A percentile compares a stretch with the other conserved stretches of the same genome.
phyloP scores from a whole-genome alignment of 2,113 vertebrate species.

The Eurypyga helias region DNA sequence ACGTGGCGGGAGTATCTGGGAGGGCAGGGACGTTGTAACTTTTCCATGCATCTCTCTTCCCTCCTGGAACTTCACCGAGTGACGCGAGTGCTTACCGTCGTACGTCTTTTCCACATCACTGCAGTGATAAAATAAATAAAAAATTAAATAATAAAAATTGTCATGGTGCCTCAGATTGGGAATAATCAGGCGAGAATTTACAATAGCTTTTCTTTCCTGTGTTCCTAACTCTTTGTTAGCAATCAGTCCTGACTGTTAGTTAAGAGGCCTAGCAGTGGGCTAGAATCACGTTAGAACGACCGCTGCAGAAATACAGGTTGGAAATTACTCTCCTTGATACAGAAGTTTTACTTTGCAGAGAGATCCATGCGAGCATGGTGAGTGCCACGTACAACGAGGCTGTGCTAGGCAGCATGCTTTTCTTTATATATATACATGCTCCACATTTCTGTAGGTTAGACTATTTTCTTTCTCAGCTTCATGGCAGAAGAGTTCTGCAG shows the following conservation, averaged over 20 bases:
- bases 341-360: not conserved
- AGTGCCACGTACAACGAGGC: accelerated
- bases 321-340: accelerated
- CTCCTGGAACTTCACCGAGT: accelerated
- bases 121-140: too few species aligned
- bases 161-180: accelerated
- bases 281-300: not conserved
- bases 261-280: not conserved
- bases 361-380: accelerated
- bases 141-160: too few species aligned
- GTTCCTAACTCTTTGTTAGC: not conserved
- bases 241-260: not conserved
- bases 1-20: not conserved
- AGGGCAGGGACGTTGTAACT: accelerated
- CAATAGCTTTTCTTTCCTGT: accelerated
- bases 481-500: accelerated
- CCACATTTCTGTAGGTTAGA: not conserved
- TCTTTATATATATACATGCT: not conserved
- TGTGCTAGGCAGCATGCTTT: not conserved
- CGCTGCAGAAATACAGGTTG: not conserved
- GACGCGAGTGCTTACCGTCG: accelerated
- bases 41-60: accelerated
- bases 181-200: not conserved
- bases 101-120: accelerated
- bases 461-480: not conserved